A percentile compares a stretch with the other conserved stretches of the same genome.
Evolutionary conservation across 2,797 vertebrate species (phyloP).

Genomic region (Megalops cyprinoides): DNA sequence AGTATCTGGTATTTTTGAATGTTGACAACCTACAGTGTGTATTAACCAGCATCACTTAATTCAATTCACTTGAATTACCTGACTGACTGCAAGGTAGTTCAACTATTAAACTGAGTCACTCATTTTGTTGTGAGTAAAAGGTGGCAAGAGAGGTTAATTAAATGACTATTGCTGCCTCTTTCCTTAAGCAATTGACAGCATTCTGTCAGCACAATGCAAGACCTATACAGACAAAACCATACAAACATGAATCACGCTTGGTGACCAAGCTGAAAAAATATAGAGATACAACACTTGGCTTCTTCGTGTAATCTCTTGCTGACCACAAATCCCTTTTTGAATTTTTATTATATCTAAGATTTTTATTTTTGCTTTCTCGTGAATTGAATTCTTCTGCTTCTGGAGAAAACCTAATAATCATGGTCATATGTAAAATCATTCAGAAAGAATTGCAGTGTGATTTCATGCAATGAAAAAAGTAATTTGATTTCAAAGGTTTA

Average conservation of each 20-base stretch:
- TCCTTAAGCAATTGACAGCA: conserved; percentile 72
- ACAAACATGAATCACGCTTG: not conserved
- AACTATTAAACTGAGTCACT: conserved; percentile 78
- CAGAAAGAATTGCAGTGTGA: too few relatives aligned
- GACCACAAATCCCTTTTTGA: too few relatives aligned
- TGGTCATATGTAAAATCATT: too few relatives aligned
- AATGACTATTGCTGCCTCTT: conserved; percentile 74
- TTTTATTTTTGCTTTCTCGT: too few relatives aligned
- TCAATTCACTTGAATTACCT: conserved; percentile 74
- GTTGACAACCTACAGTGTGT: conserved; percentile 48
- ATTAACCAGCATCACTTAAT: conserved; percentile 77
- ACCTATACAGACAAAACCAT: not conserved
- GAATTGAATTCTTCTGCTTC: too few relatives aligned
- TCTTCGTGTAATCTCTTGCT: not conserved
- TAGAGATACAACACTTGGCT: not conserved
- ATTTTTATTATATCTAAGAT: too few relatives aligned
- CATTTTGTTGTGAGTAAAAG: conserved; percentile 75
- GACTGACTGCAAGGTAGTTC: conserved; percentile 80
- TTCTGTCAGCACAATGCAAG: conserved; percentile 55
- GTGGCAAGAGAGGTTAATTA: conserved; percentile 80
- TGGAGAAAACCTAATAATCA: too few relatives aligned
- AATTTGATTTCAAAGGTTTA: too few relatives aligned
- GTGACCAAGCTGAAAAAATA: not conserved
- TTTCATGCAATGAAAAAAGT: too few relatives aligned
- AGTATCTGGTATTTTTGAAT: conserved; percentile 54